Conservation (phyloP, 2,797 vertebrate species). For the Carcharodon carcharias region DNA sequence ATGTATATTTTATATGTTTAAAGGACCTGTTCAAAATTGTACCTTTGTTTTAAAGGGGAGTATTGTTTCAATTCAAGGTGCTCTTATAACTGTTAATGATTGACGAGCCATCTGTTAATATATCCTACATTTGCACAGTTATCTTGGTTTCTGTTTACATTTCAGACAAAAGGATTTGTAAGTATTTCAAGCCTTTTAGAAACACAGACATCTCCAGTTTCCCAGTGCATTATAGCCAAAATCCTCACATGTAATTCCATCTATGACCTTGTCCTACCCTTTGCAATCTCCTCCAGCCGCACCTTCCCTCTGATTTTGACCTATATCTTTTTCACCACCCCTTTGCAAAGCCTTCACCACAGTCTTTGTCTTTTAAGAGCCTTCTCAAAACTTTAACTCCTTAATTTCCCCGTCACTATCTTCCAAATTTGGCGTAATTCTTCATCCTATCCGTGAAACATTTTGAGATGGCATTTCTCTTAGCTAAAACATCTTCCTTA, state of each 20-base stretch:
- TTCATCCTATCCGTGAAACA: neutral
- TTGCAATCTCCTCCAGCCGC: neutral
- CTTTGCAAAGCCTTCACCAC: neutral
- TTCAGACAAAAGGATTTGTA: neutral
- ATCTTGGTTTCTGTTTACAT: slow-evolving; percentile 17
- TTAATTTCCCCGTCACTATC: neutral
- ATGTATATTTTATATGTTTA: neutral
- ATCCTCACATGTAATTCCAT: neutral
- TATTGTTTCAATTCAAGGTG: neutral
- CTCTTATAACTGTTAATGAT: neutral
- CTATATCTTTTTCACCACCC: neutral
- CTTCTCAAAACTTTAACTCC: neutral
- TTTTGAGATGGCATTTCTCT: neutral
- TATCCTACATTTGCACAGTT: neutral
- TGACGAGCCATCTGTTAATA: slow-evolving; percentile 5
- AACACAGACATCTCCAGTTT: neutral
- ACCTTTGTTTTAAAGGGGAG: neutral
- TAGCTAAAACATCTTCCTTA: neutral
- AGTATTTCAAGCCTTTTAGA: neutral
- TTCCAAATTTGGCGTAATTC: neutral
- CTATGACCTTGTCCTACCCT: neutral
- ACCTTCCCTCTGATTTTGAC: neutral
- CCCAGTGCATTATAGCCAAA: neutral
- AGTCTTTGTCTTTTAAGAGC: neutral
- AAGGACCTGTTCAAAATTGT: neutral